Percentiles rank a stretch among this genome's conserved stretches.
Evolutionary conservation across 2,888 invertebrate genomes (phyloP).

Genomic region (Mimumesa dahlbomi): DNA sequence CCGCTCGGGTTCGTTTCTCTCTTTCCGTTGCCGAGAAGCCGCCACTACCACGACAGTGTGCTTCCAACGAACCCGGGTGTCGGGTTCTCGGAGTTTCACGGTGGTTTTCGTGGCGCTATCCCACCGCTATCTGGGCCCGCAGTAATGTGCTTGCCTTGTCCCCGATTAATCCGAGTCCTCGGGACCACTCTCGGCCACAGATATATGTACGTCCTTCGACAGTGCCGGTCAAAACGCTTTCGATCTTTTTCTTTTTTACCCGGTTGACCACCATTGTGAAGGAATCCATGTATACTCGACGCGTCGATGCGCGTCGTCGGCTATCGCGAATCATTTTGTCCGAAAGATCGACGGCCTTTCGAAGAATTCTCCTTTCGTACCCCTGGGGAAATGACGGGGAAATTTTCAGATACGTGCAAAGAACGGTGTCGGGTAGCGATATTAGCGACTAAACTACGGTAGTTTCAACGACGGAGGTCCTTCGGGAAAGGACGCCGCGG

Average conservation of each 20-base stretch:
- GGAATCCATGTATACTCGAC: slow-evolving; percentile 24
- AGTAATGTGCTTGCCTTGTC: slow-evolving; percentile 79
- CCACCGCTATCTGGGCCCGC: slow-evolving; percentile 68
- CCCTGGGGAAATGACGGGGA: no score
- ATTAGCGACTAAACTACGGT: no score
- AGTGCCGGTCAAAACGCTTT: slow-evolving; percentile 44
- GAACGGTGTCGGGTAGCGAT: no score
- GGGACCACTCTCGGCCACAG: slow-evolving; percentile 62
- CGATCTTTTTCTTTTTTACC: slow-evolving; percentile 33
- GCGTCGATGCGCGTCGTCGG: not conserved
- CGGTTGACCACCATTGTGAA: slow-evolving; percentile 23
- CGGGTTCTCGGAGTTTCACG: slow-evolving; percentile 71
- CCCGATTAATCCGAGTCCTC: slow-evolving; percentile 75
- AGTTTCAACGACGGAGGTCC: slow-evolving; percentile 22
- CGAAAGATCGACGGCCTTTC: no score
- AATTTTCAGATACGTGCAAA: no score
- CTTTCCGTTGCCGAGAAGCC: slow-evolving; percentile 27
- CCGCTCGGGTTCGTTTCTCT: slow-evolving; percentile 30
- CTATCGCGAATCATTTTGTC: not conserved
- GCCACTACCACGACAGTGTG: slow-evolving; percentile 29
- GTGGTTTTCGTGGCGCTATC: slow-evolving; percentile 70
- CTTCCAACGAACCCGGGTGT: slow-evolving; percentile 65
- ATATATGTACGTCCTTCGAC: slow-evolving; percentile 49
- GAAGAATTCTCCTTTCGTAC: no score
- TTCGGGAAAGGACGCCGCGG: not conserved